Evolutionary conservation across 2,113 vertebrate species (phyloP), one percentile per base, ranked within the genome.

Genomic region (Megalops atlanticus): DNA sequence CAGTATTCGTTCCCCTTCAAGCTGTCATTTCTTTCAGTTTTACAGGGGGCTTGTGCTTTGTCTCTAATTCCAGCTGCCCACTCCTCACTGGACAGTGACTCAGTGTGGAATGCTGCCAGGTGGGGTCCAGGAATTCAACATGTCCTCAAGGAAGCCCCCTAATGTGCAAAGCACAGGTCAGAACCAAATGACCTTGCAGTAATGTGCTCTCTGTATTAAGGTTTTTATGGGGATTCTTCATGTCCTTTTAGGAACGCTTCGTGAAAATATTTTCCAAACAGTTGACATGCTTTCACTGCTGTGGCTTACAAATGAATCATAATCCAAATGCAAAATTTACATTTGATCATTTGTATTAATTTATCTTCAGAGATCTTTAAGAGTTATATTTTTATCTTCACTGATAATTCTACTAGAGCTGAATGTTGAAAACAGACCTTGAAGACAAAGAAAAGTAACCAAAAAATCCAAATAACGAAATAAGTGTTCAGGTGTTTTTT

Each of bases 61-160:
- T 41, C 3, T 27, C 39, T 43, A 74, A 27, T 41, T 43, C 73
- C 24, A 31, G n/a, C 7, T 27, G 10, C 38, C 1, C 16, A n/a
- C 72, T 3, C 39, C 68, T 33, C 12, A 33, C 31, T 11, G 38
- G 38, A 39, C 18, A 41, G 39, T 74, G 72, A 74, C 72, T 43
- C 36, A 18, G 72, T 77, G 75, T 72, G 78, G 68, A 31, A 71
- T 12, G 16, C 54, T 68, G 39, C 54, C 38, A 40, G 77, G n/a
- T 35, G 33, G 58, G 33, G 27, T 45, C 31, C 16, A 39, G 10
- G 45, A 80, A 80, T 80, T 69, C 41, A 36, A 54, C 18, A 16
- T 12, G 36, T 64, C 52, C 11, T 80, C 69, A 40, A 49, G 43
- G 12, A 39, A 27, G 33, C 52, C 36, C 39, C 18, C 43, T 52